phyloP scores from a whole-genome alignment of 2,113 vertebrate species.

The human (Homo sapiens) region DNA sequence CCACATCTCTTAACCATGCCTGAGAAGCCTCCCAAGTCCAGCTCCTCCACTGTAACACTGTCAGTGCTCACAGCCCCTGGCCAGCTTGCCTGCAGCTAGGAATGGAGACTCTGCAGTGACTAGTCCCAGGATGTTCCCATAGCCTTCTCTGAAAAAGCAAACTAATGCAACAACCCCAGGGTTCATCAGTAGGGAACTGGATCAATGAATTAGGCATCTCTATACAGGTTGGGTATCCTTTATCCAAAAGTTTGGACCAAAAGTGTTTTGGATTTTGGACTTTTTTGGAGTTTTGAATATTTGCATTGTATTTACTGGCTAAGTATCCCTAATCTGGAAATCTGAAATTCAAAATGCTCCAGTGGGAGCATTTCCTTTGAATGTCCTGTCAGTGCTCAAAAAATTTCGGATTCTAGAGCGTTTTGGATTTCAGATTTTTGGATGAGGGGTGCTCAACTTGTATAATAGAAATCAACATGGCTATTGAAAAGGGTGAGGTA shows the following conservation, averaged over 20 bases:
- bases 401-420: background rate
- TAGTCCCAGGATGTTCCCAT: background rate
- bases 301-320: background rate
- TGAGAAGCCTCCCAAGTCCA: background rate
- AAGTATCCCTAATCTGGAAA: background rate
- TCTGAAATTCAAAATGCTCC: background rate
- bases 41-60: accelerated
- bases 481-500: background rate
- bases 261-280: background rate
- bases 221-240: background rate
- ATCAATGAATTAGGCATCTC: background rate
- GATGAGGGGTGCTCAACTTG: background rate
- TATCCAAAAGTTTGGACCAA: background rate
- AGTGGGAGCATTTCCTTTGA: background rate
- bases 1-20: background rate
- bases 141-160: background rate
- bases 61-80: too few species aligned
- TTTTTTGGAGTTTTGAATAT: background rate
- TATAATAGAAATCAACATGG: background rate
- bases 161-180: background rate
- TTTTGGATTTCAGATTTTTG: background rate
- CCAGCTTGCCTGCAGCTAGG: background rate
- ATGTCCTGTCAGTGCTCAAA: background rate
- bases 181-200: background rate
- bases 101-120: background rate